Evolutionary conservation across 2,888 invertebrate genomes (phyloP).

Genomic region (Fissipunctia ypsillon): DNA sequence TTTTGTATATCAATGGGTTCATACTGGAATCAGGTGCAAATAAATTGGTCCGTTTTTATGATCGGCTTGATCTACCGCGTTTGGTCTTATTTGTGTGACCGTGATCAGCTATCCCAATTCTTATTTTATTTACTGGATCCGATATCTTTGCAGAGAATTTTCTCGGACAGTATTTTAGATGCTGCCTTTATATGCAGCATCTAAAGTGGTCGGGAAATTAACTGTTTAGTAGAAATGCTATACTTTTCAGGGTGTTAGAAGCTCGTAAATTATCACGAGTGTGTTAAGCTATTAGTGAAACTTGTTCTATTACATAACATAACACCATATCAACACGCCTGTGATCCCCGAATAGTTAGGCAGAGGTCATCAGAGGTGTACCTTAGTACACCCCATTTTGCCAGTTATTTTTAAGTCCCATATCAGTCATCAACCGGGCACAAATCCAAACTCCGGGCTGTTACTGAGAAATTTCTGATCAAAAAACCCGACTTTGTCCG

Average conservation of each 20-base stretch:
- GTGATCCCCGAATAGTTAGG: neutral
- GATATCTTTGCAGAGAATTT: neutral
- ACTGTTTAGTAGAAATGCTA: too few species aligned
- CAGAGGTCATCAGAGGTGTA: neutral
- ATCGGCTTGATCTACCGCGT: neutral
- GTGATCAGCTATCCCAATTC: neutral
- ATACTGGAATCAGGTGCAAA: slow-evolving; percentile 11
- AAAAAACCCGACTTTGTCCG: neutral
- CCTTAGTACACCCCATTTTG: neutral
- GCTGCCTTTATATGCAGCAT: neutral
- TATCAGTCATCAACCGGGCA: neutral
- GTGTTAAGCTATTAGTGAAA: neutral
- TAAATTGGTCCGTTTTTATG: slow-evolving; percentile 18
- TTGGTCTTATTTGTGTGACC: neutral
- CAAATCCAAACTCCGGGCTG: neutral
- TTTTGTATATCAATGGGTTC: too few species aligned
- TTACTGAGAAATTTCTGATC: neutral
- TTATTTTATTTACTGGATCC: slow-evolving; percentile 14
- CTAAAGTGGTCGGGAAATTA: neutral
- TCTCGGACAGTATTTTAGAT: neutral
- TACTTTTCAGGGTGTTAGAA: neutral
- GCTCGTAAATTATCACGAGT: neutral
- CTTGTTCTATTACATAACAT: neutral
- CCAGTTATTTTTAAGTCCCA: neutral
- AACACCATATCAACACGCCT: neutral